phyloP scores from a whole-genome alignment of 2,888 invertebrate genomes.

The Megastigmus dorsalis region DNA sequence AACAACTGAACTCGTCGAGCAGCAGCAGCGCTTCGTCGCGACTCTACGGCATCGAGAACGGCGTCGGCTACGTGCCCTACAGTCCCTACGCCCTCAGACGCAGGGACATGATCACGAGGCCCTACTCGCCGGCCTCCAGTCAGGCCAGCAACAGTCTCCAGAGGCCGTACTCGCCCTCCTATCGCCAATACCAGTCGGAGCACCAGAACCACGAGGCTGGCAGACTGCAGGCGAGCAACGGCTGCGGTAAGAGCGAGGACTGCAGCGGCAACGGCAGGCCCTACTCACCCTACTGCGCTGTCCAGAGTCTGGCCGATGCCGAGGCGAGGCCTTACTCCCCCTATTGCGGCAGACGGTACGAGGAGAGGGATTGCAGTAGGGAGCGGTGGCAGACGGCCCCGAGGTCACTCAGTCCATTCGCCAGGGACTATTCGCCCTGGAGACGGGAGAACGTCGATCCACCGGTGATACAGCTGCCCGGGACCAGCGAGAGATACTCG shows the following conservation, averaged over 20 bases:
- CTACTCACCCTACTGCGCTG: slow-evolving; percentile 63
- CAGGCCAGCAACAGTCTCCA: slow-evolving; percentile 61
- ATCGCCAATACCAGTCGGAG: slow-evolving; percentile 61
- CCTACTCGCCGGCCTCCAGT: slow-evolving; percentile 64
- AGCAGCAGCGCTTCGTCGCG: background rate
- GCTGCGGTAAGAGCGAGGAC: slow-evolving; percentile 55
- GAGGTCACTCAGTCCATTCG: slow-evolving; percentile 70
- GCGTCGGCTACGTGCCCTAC: slow-evolving; percentile 68
- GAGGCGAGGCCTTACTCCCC: slow-evolving; percentile 65
- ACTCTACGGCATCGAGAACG: slow-evolving; percentile 62
- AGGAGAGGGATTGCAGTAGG: slow-evolving; percentile 63
- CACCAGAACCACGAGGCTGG: slow-evolving; percentile 56
- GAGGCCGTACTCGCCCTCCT: slow-evolving; percentile 69
- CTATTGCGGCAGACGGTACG: slow-evolving; percentile 63
- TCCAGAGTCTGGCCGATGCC: slow-evolving; percentile 57
- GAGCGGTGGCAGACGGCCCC: slow-evolving; percentile 68
- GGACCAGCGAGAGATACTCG: slow-evolving; percentile 65
- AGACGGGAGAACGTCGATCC: slow-evolving; percentile 73
- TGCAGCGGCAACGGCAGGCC: slow-evolving; percentile 53
- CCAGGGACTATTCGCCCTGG: slow-evolving; percentile 73
- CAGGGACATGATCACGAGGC: slow-evolving; percentile 65
- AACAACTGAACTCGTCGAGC: background rate
- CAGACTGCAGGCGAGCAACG: slow-evolving; percentile 62
- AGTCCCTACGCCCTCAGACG: slow-evolving; percentile 70
- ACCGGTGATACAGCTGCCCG: slow-evolving; percentile 67